Percentiles rank a stretch among this genome's conserved stretches.
These are phyloP conservation scores for Microtus montanus DNA, from an alignment of 2,113 vertebrate species.

Conservation along the genomic window DNA sequence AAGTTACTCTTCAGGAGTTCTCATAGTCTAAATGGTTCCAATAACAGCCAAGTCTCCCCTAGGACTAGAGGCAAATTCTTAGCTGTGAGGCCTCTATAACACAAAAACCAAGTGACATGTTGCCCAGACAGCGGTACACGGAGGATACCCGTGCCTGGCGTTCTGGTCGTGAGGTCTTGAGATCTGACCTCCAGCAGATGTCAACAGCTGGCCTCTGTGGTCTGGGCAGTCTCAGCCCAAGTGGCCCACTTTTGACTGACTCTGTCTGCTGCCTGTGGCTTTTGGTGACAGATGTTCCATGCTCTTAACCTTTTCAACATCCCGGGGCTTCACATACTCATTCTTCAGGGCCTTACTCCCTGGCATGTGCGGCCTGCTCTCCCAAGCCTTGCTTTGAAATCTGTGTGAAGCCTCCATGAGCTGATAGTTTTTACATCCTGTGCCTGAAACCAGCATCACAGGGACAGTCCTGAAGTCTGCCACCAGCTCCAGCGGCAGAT, in stretches of 20 bases:
- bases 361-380: neutral
- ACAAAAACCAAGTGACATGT: neutral
- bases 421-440: neutral
- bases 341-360: neutral
- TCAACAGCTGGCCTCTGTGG: neutral
- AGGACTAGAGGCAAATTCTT: neutral
- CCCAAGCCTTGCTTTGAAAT: neutral
- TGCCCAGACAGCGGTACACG: neutral
- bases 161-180: neutral
- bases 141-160: neutral
- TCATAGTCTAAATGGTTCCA: neutral
- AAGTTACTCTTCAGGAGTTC: neutral
- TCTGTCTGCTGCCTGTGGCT: neutral
- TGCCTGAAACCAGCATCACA: neutral
- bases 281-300: neutral
- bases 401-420: neutral
- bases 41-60: neutral
- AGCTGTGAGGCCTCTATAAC: neutral
- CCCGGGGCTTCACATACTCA: neutral
- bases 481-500: neutral
- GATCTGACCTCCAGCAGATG: neutral
- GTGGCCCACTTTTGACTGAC: no score
- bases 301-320: neutral
- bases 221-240: neutral
- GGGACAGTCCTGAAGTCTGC: neutral